These are phyloP conservation scores for Allacma fusca DNA, from an alignment of 2,888 invertebrate species.

Conservation along the genomic window DNA sequence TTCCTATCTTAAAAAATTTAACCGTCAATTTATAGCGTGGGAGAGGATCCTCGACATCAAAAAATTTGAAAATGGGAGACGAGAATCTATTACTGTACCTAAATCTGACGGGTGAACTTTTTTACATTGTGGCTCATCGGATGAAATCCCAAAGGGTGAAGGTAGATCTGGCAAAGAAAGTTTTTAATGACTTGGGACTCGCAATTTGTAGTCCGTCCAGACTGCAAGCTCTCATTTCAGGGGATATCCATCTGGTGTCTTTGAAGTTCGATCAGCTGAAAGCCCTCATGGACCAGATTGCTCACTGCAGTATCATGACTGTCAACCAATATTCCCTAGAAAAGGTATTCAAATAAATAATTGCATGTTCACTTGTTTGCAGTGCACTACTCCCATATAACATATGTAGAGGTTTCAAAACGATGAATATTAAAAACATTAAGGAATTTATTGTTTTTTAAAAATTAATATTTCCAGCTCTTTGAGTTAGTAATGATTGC, in stretches of 20 bases:
- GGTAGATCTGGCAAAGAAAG: slow-evolving; percentile 53
- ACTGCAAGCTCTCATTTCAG: slow-evolving; percentile 53
- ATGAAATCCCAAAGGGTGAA: slow-evolving; percentile 59
- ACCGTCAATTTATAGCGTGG: neutral
- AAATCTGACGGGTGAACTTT: slow-evolving; percentile 59
- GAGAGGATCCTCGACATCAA: neutral
- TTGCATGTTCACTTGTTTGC: neutral
- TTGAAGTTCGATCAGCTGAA: slow-evolving; percentile 54
- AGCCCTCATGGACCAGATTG: slow-evolving; percentile 53
- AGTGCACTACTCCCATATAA: too few species aligned
- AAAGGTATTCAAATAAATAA: slow-evolving; percentile 52
- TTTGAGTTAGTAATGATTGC: slow-evolving; percentile 72
- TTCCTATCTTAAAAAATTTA: neutral
- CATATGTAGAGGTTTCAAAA: neutral
- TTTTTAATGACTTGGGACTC: slow-evolving; percentile 57
- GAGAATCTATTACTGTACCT: slow-evolving; percentile 58
- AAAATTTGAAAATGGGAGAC: slow-evolving; percentile 43
- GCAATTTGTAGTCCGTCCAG: slow-evolving; percentile 57
- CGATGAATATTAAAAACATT: neutral
- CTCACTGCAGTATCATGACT: slow-evolving; percentile 60
- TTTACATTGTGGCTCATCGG: slow-evolving; percentile 59
- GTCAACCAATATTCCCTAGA: slow-evolving; percentile 60
- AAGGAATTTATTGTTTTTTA: neutral
- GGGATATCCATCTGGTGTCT: slow-evolving; percentile 50
- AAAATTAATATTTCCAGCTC: slow-evolving; percentile 63